Conservation (phyloP, 2,797 vertebrate species). For the Rhabdophis nuchalis region DNA sequence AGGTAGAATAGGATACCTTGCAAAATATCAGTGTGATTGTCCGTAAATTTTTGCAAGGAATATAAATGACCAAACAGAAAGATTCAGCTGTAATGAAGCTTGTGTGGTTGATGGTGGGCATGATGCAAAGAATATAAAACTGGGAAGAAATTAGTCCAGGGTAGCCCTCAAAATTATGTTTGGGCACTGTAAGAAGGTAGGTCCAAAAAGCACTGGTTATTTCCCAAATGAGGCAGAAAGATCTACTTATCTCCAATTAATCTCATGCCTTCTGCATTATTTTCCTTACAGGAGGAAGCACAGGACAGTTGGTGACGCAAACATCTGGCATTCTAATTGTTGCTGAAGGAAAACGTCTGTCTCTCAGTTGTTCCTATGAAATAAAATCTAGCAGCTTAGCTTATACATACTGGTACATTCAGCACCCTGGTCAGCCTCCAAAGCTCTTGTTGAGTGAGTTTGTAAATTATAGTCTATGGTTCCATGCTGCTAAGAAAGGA, state of each 20-base stretch:
- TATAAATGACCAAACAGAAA: neutral
- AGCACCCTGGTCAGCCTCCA: neutral
- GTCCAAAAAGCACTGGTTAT: too few species aligned
- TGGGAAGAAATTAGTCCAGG: too few species aligned
- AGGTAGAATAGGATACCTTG: neutral
- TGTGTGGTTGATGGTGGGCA: neutral
- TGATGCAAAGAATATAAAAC: neutral
- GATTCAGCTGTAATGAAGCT: neutral
- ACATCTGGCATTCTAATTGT: neutral
- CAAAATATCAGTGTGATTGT: neutral
- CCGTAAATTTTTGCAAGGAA: neutral
- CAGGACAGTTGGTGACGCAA: neutral
- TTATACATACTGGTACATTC: neutral
- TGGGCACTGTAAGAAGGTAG: too few species aligned
- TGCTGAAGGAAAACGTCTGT: neutral
- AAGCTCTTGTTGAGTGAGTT: neutral
- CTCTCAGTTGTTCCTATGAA: neutral
- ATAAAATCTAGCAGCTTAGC: accelerated
- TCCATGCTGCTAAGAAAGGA: neutral
- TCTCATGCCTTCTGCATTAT: neutral
- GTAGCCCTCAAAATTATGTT: too few species aligned
- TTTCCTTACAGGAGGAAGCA: neutral
- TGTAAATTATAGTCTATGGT: accelerated
- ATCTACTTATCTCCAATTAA: neutral
- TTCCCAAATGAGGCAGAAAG: too few species aligned